Evolutionary conservation across 2,888 invertebrate genomes (phyloP), one percentile per base, ranked within the genome.

Genomic region (Villa cingulata): DNA sequence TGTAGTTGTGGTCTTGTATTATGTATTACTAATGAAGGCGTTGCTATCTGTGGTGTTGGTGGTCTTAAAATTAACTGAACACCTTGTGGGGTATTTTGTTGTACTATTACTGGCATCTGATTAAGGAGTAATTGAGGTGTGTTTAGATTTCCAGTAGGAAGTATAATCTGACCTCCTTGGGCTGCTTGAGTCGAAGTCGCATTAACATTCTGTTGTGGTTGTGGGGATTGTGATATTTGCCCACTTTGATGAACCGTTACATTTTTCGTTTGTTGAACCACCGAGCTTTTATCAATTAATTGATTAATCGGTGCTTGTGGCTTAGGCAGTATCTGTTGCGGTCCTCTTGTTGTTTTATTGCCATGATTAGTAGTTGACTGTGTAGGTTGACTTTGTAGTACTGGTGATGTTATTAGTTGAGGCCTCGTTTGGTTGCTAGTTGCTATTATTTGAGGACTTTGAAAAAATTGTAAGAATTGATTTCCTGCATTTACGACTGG

Each of bases 21-120:
- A 46, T 70, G 70, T 41, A 70, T 70, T 16, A 70, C 68, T 50
- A 70, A 55, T 38, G 70, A 68, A 1, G 71, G 70, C 9, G 68
- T 63, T 19, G 66, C 69, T 49, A 73, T 55, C 59, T 74, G 75
- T 9, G 72, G 71, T 48, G 78, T 72, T 48, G 80, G 79, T 48
- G 81, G 80, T 56, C 82, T 72, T 55, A 83, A 68, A 55, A 83
- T 81, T 53, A 83, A 74, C 62, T 83, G 83, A 47, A 83, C 80
- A 41, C 80, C 80, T 56, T 80, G 80, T 43, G 79, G 74, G 2
- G 72, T 70, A 60, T 77, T 76, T 58, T 77, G 78, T 56, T 79
- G 78, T 51, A 78, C 75, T 58, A 79, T 64, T 53, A 79, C 73
- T 43, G 77, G 77, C 64, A 70, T 69, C 56, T 70, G 68, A 56